Conservation (phyloP, 2,113 vertebrate species). For the Orcinus orca region DNA sequence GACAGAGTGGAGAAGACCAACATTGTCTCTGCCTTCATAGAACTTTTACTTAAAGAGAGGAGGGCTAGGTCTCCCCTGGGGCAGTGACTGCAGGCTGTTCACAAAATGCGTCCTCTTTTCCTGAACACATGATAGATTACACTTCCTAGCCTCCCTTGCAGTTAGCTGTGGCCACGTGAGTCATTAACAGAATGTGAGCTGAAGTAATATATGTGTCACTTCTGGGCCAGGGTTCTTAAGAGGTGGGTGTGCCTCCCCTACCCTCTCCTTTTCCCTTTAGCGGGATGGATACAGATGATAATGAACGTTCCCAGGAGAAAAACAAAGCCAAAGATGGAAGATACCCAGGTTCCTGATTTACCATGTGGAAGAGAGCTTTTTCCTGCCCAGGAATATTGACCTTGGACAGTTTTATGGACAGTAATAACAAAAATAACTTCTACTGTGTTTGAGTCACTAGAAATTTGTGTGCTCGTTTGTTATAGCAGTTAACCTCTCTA, state of each 20-base stretch:
- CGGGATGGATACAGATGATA: not conserved
- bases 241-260: not conserved
- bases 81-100: not conserved
- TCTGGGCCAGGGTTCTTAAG: conserved; percentile 4
- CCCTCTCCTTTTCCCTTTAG: not conserved
- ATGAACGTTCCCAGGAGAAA: not conserved
- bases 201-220: not conserved
- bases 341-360: not conserved
- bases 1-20: not conserved
- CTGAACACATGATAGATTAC: not conserved
- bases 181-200: not conserved
- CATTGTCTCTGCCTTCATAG: not conserved
- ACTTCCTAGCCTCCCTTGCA: not conserved
- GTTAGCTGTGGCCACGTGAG: not conserved
- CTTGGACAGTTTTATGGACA: not conserved
- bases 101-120: not conserved
- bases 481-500: not conserved
- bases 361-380: not conserved
- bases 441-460: not conserved
- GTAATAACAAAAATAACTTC: not conserved
- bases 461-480: not conserved
- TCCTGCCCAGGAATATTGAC: not conserved
- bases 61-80: not conserved
- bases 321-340: not conserved
- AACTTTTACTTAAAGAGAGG: not conserved